Evolutionary conservation across 2,888 invertebrate species (phyloP).

Genomic region (Mesorhabditis belari): DNA sequence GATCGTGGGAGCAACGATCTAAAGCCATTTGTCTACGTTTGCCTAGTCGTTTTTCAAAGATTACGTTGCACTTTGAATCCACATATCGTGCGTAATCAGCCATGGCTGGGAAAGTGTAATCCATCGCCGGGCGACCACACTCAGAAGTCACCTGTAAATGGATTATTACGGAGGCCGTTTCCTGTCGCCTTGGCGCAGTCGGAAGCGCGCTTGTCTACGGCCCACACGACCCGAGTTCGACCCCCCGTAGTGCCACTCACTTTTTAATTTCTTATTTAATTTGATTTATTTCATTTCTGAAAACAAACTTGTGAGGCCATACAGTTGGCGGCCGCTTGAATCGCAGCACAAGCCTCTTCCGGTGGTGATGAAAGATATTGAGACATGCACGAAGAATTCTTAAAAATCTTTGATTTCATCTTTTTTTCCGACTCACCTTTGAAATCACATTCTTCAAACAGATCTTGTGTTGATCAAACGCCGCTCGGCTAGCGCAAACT

Average conservation of each 20-base stretch:
- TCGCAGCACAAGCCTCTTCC: conserved; percentile 4
- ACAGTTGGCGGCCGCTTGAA: conserved; percentile 11
- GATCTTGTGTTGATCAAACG: conserved; percentile 30
- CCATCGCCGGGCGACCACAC: conserved; percentile 13
- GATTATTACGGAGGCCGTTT: background rate
- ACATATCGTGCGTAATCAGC: conserved; percentile 10
- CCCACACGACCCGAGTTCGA: too few relatives aligned
- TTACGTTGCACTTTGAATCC: conserved; percentile 12
- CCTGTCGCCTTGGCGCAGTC: too few relatives aligned
- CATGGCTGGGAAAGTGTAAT: conserved; percentile 13
- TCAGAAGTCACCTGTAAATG: conserved; percentile 3
- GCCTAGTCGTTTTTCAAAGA: background rate
- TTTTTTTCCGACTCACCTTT: background rate
- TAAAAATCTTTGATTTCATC: background rate
- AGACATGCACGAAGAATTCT: conserved; percentile 16
- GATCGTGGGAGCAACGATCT: conserved; percentile 9
- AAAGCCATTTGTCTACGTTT: background rate
- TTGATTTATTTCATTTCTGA: background rate
- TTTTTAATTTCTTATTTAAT: background rate
- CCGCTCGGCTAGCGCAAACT: conserved; percentile 16
- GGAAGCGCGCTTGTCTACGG: too few relatives aligned
- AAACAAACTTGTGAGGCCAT: conserved; percentile 10
- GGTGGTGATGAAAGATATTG: conserved; percentile 13
- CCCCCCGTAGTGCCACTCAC: background rate
- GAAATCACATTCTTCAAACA: conserved; percentile 19